Conservation (phyloP, 2,888 invertebrate species). For the Deroplatys truncata region DNA sequence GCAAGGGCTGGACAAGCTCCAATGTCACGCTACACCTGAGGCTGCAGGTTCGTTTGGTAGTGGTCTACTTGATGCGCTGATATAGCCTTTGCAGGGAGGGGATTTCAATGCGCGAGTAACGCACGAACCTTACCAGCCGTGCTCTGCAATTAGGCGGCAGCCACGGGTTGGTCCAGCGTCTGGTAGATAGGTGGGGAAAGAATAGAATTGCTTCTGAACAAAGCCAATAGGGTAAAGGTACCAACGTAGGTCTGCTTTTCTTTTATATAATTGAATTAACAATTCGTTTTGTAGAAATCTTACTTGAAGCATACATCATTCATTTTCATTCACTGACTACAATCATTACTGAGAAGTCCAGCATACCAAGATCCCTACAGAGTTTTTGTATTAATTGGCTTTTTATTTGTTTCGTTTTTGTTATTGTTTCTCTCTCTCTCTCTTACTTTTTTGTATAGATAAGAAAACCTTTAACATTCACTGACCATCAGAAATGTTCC, state of each 20-base stretch:
- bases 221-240: neutral
- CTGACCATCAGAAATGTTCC: too few relatives aligned
- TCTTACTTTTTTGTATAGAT: too few relatives aligned
- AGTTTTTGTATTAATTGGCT: too few relatives aligned
- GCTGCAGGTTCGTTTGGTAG: neutral
- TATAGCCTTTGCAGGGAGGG: neutral
- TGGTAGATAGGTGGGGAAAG: neutral
- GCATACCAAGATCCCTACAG: too few relatives aligned
- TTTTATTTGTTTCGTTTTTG: too few relatives aligned
- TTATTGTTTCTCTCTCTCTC: too few relatives aligned
- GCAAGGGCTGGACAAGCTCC: neutral
- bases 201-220: neutral
- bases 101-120: neutral
- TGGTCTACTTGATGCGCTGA: neutral
- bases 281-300: too few relatives aligned
- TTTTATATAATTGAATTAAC: too few relatives aligned
- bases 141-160: neutral
- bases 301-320: too few relatives aligned
- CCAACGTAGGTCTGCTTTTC: neutral
- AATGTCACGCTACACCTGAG: neutral
- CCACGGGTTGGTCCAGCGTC: neutral
- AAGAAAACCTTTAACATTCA: too few relatives aligned
- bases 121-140: neutral
- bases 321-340: too few relatives aligned
- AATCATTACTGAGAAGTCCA: too few relatives aligned